Evolutionary conservation across 2,113 vertebrate species (phyloP).

Genomic region (Nerophis ophidion): DNA sequence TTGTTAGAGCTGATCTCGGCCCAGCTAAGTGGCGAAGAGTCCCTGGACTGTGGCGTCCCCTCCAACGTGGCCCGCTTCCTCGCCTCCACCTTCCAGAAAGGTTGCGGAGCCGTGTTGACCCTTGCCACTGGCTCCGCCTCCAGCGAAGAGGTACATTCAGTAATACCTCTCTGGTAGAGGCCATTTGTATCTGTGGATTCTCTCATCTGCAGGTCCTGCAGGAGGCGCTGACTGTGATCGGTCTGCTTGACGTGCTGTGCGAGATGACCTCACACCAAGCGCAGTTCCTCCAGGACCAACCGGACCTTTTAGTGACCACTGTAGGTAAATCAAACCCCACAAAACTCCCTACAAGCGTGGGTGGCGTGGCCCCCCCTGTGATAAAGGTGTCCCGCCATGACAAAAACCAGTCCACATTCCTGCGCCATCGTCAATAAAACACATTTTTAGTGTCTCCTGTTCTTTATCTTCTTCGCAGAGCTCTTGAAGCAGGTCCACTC

Average conservation of each 20-base stretch:
- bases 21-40: conserved; percentile 67
- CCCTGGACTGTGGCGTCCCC: conserved; percentile 57
- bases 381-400: background rate
- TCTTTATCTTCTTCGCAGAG: conserved; percentile 59
- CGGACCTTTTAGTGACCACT: conserved; percentile 76
- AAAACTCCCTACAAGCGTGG: background rate
- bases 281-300: conserved; percentile 78
- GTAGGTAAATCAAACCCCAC: conserved; percentile 75
- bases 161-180: no score
- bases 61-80: conserved; percentile 72
- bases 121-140: conserved; percentile 62
- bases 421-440: background rate
- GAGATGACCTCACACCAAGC: conserved; percentile 81
- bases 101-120: conserved; percentile 74
- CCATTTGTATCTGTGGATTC: no score
- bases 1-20: conserved; percentile 81
- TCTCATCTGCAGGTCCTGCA: conserved; percentile 51
- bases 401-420: background rate
- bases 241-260: conserved; percentile 87
- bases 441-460: background rate
- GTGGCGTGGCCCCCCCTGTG: background rate
- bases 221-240: conserved; percentile 80
- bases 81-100: conserved; percentile 74
- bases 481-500: conserved; percentile 80
- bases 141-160: conserved; percentile 71